Conservation (phyloP, 92 coral and sea anemone genomes). For the Bergia puertoricense region DNA sequence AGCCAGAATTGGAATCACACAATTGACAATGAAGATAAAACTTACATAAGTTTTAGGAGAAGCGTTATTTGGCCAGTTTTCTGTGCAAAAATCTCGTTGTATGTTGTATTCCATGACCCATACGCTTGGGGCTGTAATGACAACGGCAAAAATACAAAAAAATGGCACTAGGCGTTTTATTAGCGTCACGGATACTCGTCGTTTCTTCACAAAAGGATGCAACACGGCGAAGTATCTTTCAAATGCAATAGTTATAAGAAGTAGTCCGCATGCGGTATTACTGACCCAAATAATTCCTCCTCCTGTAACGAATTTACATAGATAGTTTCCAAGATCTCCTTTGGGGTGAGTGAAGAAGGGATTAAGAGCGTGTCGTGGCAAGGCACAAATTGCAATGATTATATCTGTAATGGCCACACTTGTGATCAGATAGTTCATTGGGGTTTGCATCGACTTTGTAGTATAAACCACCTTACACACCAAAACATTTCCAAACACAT, state of each 20-base stretch:
- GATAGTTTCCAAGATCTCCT: conserved; percentile 48
- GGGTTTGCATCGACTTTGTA: conserved; percentile 56
- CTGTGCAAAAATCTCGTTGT: conserved; percentile 58
- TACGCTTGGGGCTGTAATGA: conserved; percentile 64
- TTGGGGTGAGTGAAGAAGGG: conserved; percentile 57
- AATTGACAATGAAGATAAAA: conserved; percentile 64
- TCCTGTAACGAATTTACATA: conserved; percentile 76
- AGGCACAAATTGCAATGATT: conserved; percentile 55
- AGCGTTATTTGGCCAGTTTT: conserved; percentile 63
- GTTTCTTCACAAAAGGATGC: conserved; percentile 57
- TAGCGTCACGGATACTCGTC: conserved; percentile 52
- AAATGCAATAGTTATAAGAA: conserved; percentile 68
- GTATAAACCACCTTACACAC: conserved; percentile 29
- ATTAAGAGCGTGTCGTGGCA: conserved; percentile 70
- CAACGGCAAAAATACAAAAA: conserved; percentile 66
- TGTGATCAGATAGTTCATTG: conserved; percentile 67
- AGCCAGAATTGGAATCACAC: conserved; percentile 57
- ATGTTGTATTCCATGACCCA: conserved; percentile 60
- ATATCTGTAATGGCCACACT: conserved; percentile 70
- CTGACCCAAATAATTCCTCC: conserved; percentile 77
- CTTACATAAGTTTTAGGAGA: conserved; percentile 60
- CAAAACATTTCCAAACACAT: no score
- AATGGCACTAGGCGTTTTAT: conserved; percentile 57
- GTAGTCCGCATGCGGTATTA: conserved; percentile 65
- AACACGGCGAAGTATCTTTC: conserved; percentile 77